phyloP scores from a whole-genome alignment of 2,113 vertebrate genomes.

The Pteronura brasiliensis region DNA sequence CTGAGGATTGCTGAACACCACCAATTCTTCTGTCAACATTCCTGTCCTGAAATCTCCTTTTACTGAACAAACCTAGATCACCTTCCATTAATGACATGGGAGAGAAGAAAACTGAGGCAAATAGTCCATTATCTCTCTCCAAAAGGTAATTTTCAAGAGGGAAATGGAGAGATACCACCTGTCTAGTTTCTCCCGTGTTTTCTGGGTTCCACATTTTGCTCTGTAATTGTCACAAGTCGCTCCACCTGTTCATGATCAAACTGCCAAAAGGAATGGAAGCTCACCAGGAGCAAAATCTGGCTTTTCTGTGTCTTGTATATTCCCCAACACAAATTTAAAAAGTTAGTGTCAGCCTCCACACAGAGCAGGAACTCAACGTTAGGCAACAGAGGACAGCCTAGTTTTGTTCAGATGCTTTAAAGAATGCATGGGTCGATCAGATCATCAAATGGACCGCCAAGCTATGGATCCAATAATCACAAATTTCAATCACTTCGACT shows the following conservation, averaged over 20 bases:
- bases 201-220: neutral
- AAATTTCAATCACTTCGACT: neutral
- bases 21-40: slow-evolving; percentile 79
- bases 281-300: neutral
- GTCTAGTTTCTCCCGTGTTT: neutral
- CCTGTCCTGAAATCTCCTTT: slow-evolving; percentile 81
- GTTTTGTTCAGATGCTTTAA: neutral
- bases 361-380: neutral
- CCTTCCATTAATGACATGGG: neutral
- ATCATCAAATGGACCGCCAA: neutral
- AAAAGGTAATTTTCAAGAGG: neutral
- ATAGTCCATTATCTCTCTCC: neutral
- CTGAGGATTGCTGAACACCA: slow-evolving; percentile 66
- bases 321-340: neutral
- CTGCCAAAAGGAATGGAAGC: neutral
- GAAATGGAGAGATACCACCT: neutral
- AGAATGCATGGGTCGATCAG: neutral
- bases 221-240: neutral
- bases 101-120: neutral
- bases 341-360: neutral
- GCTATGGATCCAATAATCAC: neutral
- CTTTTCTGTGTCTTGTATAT: neutral
- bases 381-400: neutral
- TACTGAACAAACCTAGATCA: slow-evolving; percentile 67
- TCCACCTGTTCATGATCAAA: neutral